Evolutionary conservation across 2,888 invertebrate genomes (phyloP), one percentile per base, ranked within the genome.

Genomic region (Adelphocoris suturalis): DNA sequence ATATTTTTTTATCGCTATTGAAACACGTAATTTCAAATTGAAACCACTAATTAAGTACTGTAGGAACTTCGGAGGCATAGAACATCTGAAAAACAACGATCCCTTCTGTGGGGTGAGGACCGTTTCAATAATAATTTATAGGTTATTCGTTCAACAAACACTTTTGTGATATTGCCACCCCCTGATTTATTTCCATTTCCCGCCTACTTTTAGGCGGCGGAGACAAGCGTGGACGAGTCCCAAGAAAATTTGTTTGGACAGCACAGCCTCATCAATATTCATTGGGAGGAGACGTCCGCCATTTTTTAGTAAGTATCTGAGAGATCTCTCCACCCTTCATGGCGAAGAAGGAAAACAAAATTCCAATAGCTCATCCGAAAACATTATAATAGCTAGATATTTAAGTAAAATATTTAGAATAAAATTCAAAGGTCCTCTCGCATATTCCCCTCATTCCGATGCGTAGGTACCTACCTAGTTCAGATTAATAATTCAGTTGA

Each of bases 111-210:
- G 52, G 11, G 52, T 2, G 16, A 2, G 52, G 13, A 11, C 52
- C 52, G 52, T 52, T 14, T 52, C 68, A 7, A 68, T 78, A 78
- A 78, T 37, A 47, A 47, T 46, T 37, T 46, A 78, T 78, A 37
- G 47, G 78, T 78, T 47, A 47, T 78, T 19, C 78, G 78, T 47
- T 78, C 47, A 78, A 37, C 78, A 78, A 78, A 78, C 78, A 78
- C 78, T 78, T 78, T 19, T 16, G 11, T 46, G 47, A 47, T 78
- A 7, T 19, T 2, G 37, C 46, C 16, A 7, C 13, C 19, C 16
- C 16, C 46, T 47, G 47, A 78, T 78, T 78, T 78, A 78, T 78
- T 78, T 46, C 78, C 46, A 4, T 46, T 46, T 78, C 19, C 19
- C 78, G 78, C 47, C 78, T 46, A 37, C 78, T 47, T 78, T 13